Percentiles rank a stretch among this genome's conserved stretches.
phyloP scores from a whole-genome alignment of 2,888 invertebrate species.

The Melitaea athalia region DNA sequence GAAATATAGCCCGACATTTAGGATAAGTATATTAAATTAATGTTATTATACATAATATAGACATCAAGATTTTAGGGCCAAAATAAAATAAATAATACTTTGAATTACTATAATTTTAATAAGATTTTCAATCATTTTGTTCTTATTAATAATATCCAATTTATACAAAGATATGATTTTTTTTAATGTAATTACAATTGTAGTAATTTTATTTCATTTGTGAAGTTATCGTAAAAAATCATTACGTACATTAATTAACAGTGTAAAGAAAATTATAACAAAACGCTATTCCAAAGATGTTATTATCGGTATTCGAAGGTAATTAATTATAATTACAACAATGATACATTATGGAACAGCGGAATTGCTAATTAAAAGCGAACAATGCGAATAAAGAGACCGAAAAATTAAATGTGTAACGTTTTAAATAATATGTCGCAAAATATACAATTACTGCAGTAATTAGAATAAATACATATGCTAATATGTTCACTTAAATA shows the following conservation, averaged over 20 bases:
- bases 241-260: slow-evolving; percentile 30
- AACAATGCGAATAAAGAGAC: slow-evolving; percentile 46
- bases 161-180: too few relatives aligned
- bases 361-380: slow-evolving; percentile 46
- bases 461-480: slow-evolving; percentile 33
- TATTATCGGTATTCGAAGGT: slow-evolving; percentile 48
- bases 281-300: slow-evolving; percentile 22
- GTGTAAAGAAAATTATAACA: slow-evolving; percentile 25
- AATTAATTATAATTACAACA: slow-evolving; percentile 56
- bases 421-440: slow-evolving; percentile 21
- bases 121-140: too few relatives aligned
- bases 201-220: not conserved
- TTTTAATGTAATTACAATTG: too few relatives aligned
- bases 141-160: too few relatives aligned
- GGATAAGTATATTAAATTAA: too few relatives aligned
- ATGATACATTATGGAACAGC: slow-evolving; percentile 50
- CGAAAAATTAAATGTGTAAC: slow-evolving; percentile 39
- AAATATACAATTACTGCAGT: slow-evolving; percentile 9
- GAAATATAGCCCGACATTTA: too few relatives aligned
- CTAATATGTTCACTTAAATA: not conserved
- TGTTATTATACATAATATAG: too few relatives aligned
- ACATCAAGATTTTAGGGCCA: too few relatives aligned
- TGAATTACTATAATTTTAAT: too few relatives aligned
- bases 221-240: not conserved
- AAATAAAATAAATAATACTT: too few relatives aligned